These are phyloP conservation scores for Nesospiza acunhae DNA, from an alignment of 2,113 vertebrate species.

Conservation along the genomic window DNA sequence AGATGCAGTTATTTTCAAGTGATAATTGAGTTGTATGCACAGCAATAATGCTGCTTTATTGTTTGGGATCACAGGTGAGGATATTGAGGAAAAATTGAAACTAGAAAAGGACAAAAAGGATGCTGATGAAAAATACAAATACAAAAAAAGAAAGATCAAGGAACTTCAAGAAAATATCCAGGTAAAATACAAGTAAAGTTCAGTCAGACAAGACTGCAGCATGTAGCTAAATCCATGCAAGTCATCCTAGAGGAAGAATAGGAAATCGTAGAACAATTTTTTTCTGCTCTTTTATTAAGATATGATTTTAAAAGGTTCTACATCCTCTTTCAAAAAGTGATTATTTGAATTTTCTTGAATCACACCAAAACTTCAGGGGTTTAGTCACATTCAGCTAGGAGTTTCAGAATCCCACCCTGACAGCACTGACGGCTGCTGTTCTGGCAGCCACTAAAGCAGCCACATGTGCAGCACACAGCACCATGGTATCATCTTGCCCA, in stretches of 20 bases:
- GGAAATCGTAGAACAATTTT: not conserved
- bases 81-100: slow-evolving; percentile 80
- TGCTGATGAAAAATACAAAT: slow-evolving; percentile 76
- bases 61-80: slow-evolving; percentile 74
- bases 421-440: not conserved
- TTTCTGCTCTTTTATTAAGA: not conserved
- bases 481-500: not conserved
- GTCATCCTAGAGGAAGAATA: not conserved
- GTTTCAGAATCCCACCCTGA: not conserved
- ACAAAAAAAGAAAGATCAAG: slow-evolving; percentile 79
- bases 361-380: not conserved
- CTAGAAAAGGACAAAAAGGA: slow-evolving; percentile 83
- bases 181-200: slow-evolving; percentile 69
- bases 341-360: not conserved
- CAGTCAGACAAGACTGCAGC: not conserved
- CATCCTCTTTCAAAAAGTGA: not conserved
- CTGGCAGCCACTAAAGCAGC: not conserved
- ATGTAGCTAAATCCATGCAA: not conserved
- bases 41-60: not conserved
- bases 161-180: slow-evolving; percentile 85
- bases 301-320: not conserved
- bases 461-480: not conserved
- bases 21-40: not conserved
- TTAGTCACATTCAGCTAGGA: not conserved
- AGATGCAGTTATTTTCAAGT: not conserved